Evolutionary conservation across 2,113 vertebrate species (phyloP).

Genomic region (Lasiurus borealis): DNA sequence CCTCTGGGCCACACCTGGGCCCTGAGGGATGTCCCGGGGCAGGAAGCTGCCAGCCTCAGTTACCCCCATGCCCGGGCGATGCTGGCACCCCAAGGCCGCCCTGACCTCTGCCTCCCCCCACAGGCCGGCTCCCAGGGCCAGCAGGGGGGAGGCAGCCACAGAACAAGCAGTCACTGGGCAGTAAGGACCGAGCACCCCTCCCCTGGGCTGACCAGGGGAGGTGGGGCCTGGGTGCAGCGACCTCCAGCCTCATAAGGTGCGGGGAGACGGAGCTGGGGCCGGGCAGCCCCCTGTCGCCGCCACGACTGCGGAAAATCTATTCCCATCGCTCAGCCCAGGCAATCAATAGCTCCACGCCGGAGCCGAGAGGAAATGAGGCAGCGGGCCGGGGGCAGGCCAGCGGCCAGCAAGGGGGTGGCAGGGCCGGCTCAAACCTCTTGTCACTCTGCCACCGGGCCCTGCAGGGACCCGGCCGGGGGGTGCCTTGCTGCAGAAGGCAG

Average conservation of each 20-base stretch:
- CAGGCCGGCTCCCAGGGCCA: background rate
- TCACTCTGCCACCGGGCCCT: background rate
- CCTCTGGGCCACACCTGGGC: background rate
- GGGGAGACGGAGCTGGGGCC: background rate
- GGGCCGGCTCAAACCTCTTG: fast-evolving
- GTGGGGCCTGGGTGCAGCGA: background rate
- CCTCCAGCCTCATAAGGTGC: background rate
- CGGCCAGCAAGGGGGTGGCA: background rate
- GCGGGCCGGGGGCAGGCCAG: background rate
- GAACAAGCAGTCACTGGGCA: background rate
- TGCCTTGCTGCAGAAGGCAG: background rate
- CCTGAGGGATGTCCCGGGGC: background rate
- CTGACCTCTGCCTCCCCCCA: background rate
- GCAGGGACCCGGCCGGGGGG: background rate
- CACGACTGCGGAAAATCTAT: too few relatives aligned
- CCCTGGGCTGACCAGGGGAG: too few relatives aligned
- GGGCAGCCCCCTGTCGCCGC: background rate
- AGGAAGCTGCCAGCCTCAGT: background rate
- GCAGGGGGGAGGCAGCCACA: background rate
- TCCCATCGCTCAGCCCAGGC: background rate
- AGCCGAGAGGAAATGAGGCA: background rate
- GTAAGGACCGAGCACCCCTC: too few relatives aligned
- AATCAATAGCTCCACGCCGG: background rate
- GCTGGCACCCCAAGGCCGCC: background rate
- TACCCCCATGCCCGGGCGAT: background rate